A percentile compares a stretch with the other conserved stretches of the same genome.
Conservation (phyloP, 1,140 invertebrate species). For the Trissolcus basalis region DNA sequence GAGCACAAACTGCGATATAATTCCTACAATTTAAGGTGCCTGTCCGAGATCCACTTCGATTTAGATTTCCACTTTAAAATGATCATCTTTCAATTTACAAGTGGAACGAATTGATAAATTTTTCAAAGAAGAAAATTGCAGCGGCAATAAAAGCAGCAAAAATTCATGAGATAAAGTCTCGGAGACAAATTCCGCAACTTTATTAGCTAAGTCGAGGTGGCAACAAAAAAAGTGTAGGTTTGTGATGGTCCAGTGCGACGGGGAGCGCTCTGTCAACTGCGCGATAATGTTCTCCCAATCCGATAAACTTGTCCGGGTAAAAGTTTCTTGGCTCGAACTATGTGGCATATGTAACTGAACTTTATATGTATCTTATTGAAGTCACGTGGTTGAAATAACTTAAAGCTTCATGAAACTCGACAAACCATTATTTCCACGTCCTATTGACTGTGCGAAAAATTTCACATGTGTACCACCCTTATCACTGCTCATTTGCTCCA, state of each 20-base stretch:
- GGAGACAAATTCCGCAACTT: no score
- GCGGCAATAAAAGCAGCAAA: no score
- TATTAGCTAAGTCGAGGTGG: no score
- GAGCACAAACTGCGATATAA: neutral
- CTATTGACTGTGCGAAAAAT: constrained; percentile 43
- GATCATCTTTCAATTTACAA: no score
- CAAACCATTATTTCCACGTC: constrained; percentile 49
- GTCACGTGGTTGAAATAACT: constrained; percentile 53
- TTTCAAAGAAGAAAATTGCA: no score
- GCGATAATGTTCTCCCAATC: constrained; percentile 48
- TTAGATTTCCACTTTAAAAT: no score
- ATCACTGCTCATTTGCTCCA: constrained; percentile 30
- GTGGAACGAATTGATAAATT: no score
- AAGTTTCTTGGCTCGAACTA: constrained; percentile 47
- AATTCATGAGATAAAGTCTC: no score
- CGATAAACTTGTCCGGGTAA: constrained; percentile 43
- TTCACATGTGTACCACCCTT: constrained; percentile 11
- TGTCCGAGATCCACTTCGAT: no score
- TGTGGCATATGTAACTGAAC: constrained; percentile 45
- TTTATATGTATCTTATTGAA: constrained; percentile 55
- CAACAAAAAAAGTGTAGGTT: no score
- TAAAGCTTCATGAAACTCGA: constrained; percentile 44
- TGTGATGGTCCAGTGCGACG: constrained; percentile 9
- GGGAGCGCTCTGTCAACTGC: constrained; percentile 32
- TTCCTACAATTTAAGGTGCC: neutral